phyloP scores from a whole-genome alignment of 1,140 invertebrate species.

The Orius laevigatus region DNA sequence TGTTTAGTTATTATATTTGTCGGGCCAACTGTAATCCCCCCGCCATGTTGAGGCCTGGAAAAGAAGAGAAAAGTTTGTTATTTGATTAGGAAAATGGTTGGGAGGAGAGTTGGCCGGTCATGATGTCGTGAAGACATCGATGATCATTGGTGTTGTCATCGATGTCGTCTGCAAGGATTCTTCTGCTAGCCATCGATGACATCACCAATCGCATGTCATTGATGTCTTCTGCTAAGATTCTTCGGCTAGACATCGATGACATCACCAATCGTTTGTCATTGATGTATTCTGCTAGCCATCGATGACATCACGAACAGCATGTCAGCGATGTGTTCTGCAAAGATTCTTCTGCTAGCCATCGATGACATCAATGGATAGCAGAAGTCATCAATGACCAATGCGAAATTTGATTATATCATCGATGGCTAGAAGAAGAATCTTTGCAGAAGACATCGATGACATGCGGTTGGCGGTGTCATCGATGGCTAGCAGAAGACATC shows the following conservation, averaged over 20 bases:
- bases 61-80: slow-evolving; percentile 8
- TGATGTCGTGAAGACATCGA: neutral
- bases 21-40: slow-evolving; percentile 15
- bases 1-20: slow-evolving; percentile 15
- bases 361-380: no score
- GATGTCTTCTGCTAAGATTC: neutral
- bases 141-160: neutral
- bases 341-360: no score
- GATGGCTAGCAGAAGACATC: neutral
- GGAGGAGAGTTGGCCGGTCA: neutral
- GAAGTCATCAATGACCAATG: no score
- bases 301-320: no score
- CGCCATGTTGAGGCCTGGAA: slow-evolving; percentile 22
- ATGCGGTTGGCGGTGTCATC: neutral
- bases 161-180: neutral
- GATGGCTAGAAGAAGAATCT: neutral
- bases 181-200: neutral
- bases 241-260: neutral
- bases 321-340: no score
- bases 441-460: neutral
- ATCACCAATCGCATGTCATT: no score
- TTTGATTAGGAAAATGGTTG: neutral
- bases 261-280: no score
- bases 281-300: no score
- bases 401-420: no score